Evolutionary conservation across 30 jellyfish, hydroid and myxozoan species (phyloP).

Genomic region (Morbakka virulenta): DNA sequence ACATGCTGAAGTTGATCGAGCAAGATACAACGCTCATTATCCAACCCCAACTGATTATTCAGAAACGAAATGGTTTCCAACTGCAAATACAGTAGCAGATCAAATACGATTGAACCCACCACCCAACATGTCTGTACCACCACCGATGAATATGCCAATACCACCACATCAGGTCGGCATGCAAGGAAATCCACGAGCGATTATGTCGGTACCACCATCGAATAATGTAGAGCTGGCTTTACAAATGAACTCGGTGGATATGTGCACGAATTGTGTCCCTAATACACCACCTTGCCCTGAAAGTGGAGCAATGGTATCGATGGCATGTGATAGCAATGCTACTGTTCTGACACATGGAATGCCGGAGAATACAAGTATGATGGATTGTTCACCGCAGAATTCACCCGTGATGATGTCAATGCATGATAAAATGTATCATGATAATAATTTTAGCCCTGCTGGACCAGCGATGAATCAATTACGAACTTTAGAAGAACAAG

Average conservation of each 20-base stretch:
- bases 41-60: neutral
- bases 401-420: neutral
- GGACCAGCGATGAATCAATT: neutral
- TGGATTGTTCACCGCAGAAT: neutral
- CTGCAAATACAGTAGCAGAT: neutral
- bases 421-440: neutral
- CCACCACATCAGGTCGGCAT: neutral
- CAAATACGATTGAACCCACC: neutral
- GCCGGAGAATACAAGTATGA: neutral
- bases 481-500: neutral
- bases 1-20: neutral
- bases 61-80: neutral
- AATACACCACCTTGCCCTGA: constrained; percentile 3
- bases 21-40: neutral
- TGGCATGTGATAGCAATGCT: neutral
- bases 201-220: neutral
- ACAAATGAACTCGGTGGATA: neutral
- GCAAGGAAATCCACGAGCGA: neutral
- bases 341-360: neutral
- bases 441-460: neutral
- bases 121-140: neutral
- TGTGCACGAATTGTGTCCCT: neutral
- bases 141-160: neutral
- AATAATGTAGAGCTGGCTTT: neutral
- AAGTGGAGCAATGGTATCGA: neutral